Conservation (phyloP, 2,113 vertebrate species). For the Dunckerocampus dactyliophorus region DNA sequence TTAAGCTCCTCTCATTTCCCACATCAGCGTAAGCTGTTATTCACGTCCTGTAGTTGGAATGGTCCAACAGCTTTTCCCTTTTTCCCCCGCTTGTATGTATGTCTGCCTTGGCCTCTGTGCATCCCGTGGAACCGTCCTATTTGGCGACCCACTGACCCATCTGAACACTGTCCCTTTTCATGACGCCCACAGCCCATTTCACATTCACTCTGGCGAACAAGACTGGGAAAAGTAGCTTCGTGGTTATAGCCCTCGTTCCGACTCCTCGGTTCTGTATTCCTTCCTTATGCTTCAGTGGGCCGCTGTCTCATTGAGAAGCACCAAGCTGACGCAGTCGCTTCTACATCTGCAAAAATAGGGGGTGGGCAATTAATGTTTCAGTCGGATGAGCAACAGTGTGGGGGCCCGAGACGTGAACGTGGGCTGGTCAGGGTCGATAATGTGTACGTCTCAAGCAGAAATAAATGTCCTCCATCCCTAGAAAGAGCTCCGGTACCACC, state of each 20-base stretch:
- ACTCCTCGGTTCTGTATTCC: slow-evolving; percentile 6
- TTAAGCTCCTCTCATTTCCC: no score
- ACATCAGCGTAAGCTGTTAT: no score
- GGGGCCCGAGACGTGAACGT: slow-evolving; percentile 4
- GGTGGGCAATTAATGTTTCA: slow-evolving; percentile 21
- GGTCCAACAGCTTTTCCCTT: not conserved
- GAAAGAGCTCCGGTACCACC: slow-evolving; percentile 1
- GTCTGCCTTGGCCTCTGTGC: not conserved
- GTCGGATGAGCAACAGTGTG: not conserved
- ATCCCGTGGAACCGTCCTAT: slow-evolving; percentile 7
- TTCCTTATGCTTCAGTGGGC: slow-evolving; percentile 24
- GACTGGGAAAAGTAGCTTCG: slow-evolving; percentile 20
- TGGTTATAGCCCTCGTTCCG: not conserved
- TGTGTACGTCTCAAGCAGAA: slow-evolving; percentile 21
- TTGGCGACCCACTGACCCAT: slow-evolving; percentile 43
- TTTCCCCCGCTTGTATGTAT: not conserved
- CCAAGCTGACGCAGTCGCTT: slow-evolving; percentile 3
- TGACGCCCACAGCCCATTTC: slow-evolving; percentile 34
- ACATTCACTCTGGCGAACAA: slow-evolving; percentile 28
- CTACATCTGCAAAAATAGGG: slow-evolving; percentile 10
- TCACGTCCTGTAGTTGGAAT: not conserved
- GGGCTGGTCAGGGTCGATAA: slow-evolving; percentile 12
- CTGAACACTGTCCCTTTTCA: slow-evolving; percentile 41
- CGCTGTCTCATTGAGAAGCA: slow-evolving; percentile 32
- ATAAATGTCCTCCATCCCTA: slow-evolving; percentile 16